These are phyloP conservation scores for Poicephalus meyeri DNA, from an alignment of 2,113 vertebrate species.

Conservation along the genomic window DNA sequence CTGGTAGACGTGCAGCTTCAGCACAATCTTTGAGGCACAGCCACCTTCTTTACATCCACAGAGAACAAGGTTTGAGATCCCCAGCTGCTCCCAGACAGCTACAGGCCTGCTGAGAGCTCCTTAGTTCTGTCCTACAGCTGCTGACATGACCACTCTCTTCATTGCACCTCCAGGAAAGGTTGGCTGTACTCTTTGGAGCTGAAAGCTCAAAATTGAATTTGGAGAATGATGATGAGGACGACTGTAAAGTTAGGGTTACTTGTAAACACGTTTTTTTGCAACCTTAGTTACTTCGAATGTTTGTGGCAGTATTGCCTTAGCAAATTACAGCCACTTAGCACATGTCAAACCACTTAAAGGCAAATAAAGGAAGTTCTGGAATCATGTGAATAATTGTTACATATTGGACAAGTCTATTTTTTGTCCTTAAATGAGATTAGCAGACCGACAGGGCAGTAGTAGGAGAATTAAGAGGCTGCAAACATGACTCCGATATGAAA, in stretches of 20 bases:
- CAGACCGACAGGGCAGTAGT: background rate
- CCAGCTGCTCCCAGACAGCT: background rate
- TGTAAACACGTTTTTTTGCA: background rate
- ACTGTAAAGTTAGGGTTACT: background rate
- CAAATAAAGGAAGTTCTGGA: background rate
- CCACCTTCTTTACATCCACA: background rate
- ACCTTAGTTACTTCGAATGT: background rate
- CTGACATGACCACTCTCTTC: accelerated
- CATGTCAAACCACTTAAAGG: background rate
- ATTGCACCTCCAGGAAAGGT: background rate
- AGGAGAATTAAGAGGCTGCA: background rate
- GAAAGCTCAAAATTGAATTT: background rate
- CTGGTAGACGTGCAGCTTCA: background rate
- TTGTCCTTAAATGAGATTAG: background rate
- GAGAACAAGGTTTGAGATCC: background rate
- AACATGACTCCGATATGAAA: background rate
- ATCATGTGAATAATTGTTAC: background rate
- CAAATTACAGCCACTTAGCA: background rate
- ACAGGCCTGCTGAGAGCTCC: background rate
- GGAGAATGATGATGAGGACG: background rate
- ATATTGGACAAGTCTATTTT: background rate
- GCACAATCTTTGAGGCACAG: background rate
- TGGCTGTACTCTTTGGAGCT: background rate
- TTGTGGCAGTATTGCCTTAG: background rate
- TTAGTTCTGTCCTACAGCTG: background rate